A percentile compares a stretch with the other conserved stretches of the same genome.
These are phyloP conservation scores for Eristalis intricaria DNA, from an alignment of 2,888 invertebrate genomes.

Conservation along the genomic window DNA sequence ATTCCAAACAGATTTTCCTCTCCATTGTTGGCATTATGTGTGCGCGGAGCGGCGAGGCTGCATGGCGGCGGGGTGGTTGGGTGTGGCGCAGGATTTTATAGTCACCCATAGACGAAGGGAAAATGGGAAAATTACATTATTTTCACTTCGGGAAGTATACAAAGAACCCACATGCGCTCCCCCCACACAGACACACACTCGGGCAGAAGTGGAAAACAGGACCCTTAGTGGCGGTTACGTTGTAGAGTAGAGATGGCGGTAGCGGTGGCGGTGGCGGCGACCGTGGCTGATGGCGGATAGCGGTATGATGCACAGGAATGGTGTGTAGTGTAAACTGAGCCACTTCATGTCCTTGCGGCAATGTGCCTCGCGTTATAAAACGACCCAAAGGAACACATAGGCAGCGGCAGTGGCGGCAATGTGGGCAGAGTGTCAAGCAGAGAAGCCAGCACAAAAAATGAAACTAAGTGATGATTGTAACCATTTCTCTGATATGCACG, in stretches of 20 bases:
- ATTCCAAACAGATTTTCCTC: constrained; percentile 74
- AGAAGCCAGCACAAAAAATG: neutral
- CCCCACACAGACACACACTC: constrained; percentile 4
- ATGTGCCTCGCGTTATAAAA: constrained; percentile 52
- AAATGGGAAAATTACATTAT: constrained; percentile 75
- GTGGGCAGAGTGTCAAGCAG: neutral
- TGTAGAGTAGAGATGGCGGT: neutral
- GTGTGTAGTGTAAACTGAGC: constrained; percentile 52
- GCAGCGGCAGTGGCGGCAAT: neutral
- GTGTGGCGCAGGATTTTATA: constrained; percentile 62
- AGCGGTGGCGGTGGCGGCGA: neutral
- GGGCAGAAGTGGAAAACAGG: constrained; percentile 39
- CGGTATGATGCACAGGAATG: constrained; percentile 12
- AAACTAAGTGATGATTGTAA: constrained; percentile 30
- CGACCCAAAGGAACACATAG: constrained; percentile 8
- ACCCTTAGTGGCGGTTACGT: constrained; percentile 17
- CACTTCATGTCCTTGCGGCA: constrained; percentile 58
- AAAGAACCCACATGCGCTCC: constrained; percentile 50
- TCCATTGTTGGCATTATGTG: constrained; percentile 65
- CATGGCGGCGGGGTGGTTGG: neutral
- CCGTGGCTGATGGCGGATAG: neutral
- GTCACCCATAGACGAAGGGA: constrained; percentile 38
- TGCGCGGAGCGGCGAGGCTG: neutral
- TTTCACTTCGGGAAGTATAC: constrained; percentile 73
- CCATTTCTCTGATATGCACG: constrained; percentile 36